Evolutionary conservation across 2,113 vertebrate species (phyloP).

Genomic region (Hypomesus transpacificus): DNA sequence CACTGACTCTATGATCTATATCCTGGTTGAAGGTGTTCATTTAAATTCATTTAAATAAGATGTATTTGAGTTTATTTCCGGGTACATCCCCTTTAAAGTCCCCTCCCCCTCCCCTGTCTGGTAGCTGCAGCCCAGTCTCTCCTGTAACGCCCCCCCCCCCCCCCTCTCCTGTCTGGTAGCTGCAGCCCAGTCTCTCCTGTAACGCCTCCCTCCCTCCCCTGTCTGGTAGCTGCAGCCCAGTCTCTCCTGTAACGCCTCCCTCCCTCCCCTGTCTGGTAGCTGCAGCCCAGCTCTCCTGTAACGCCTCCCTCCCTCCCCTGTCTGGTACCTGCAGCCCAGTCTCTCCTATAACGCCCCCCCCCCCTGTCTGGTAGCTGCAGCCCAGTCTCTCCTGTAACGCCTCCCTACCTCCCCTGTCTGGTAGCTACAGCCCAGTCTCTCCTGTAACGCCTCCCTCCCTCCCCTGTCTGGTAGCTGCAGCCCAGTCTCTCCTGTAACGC

Average conservation of each 20-base stretch:
- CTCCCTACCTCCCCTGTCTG: not conserved
- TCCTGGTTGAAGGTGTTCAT: no score
- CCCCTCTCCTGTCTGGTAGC: not conserved
- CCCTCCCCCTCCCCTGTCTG: not conserved
- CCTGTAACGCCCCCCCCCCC: not conserved
- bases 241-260: not conserved
- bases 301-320: not conserved
- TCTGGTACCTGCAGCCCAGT: not conserved
- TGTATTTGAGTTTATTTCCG: no score
- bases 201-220: not conserved
- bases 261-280: not conserved
- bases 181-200: constrained; percentile 3
- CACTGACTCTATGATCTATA: no score
- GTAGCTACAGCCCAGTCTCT: not conserved
- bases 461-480: not conserved
- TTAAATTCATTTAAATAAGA: no score
- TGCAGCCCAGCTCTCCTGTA: not conserved
- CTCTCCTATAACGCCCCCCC: not conserved
- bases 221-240: not conserved
- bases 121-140: not conserved
- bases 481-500: not conserved
- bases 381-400: not conserved
- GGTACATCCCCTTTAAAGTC: not conserved
- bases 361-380: not conserved
- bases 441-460: not conserved